A percentile compares a stretch with the other conserved stretches of the same genome.
phyloP scores from a whole-genome alignment of 23 tunicate genomes.

The Halocynthia roretzi region DNA sequence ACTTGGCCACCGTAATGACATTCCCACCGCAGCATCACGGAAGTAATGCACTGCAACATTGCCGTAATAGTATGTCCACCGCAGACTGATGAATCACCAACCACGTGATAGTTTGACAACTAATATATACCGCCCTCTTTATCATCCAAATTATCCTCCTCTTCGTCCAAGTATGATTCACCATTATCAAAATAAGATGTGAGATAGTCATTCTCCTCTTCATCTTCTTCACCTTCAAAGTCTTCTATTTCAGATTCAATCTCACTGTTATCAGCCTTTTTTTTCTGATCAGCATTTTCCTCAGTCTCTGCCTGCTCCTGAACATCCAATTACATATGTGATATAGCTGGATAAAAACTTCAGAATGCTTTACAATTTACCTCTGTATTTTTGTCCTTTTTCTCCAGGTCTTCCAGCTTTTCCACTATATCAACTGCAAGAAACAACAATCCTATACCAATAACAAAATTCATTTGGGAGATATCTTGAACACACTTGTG shows the following conservation, averaged over 20 bases:
- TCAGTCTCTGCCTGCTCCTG: conserved; percentile 26
- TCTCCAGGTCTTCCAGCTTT: conserved; percentile 30
- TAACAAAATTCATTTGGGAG: neutral
- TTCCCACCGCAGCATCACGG: no score
- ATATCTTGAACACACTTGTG: no score
- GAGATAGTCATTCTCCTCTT: conserved; percentile 74
- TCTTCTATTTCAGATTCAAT: conserved; percentile 70
- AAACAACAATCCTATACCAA: neutral
- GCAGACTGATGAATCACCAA: no score
- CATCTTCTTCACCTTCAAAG: conserved; percentile 44
- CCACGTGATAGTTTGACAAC: neutral
- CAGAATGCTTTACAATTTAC: neutral
- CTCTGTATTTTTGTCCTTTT: conserved; percentile 22
- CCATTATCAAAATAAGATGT: conserved; percentile 84
- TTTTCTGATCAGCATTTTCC: conserved; percentile 26
- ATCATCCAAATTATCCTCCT: conserved; percentile 76
- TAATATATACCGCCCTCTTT: conserved; percentile 85
- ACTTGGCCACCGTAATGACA: no score
- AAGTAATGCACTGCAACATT: no score
- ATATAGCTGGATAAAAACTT: neutral
- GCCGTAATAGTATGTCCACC: no score
- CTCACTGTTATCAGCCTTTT: conserved; percentile 40
- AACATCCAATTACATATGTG: neutral
- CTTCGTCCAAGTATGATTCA: conserved; percentile 77
- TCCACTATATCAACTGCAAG: conserved; percentile 22